Base-by-base conservation (phyloP, 2,113 vertebrate species). In the Thunnus thynnus region DNA sequence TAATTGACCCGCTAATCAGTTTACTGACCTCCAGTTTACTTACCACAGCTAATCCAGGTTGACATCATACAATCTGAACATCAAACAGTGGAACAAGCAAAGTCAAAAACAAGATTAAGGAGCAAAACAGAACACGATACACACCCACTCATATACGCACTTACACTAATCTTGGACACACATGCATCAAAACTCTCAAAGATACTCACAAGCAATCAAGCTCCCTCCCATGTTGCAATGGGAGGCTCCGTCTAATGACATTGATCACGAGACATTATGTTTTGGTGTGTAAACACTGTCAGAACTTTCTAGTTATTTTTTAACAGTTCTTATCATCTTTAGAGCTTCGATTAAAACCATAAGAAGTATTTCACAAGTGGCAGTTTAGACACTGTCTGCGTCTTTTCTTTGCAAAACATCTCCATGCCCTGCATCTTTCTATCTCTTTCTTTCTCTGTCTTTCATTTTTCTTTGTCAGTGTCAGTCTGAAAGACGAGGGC, bases 21-120 rank as follows among this genome's bases (percentile, higher is more conserved):
- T 82, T 80, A 83, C 77, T 71, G 88, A 86, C 78, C 82, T 80
- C 64, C 30, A 68, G 80, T 89, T 91, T 88, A 91, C 90, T 93
- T 86, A 87, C 86, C 75, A 78, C 80, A n/a, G 76, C 84, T 92
- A 94, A 92, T 92, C 84, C 90, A 84, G 75, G 70, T 54, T 71
- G 81, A 92, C 89, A 84, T 70, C 32, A 69, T 81, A 85, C 85
- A 87, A 92, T 86, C 83, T 82, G 68, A 86, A 86, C 75, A 69
- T 82, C 81, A 90, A 91, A 92, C 79, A 92, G 32, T 63, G 30
- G 57, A 68, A 77, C 76, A 80, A 82, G 83, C 73, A 36, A 72
- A 70, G 75, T 82, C 60, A 81, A 87, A 91, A 88, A 86, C 82
- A 82, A 88, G 91, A 91, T 90, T 86, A 90, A 76, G 68, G 50